Evolutionary conservation across 35 echinoderm and acorn worm species (phyloP).

Genomic region (Nesometra sesokonis): DNA sequence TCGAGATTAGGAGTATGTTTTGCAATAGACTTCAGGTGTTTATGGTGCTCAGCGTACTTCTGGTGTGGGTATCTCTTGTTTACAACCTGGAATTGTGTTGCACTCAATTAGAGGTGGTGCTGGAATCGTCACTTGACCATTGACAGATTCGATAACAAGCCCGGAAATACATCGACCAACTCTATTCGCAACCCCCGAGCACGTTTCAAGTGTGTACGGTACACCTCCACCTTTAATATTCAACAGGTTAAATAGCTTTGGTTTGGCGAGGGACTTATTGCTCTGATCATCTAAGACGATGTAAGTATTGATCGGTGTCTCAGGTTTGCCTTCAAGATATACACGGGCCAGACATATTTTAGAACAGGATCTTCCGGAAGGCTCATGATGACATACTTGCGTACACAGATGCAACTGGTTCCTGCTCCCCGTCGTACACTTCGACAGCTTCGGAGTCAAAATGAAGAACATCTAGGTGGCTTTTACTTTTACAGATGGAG

Average conservation of each 20-base stretch:
- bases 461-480: conserved; percentile 16
- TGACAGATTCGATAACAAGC: neutral
- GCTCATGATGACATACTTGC: conserved; percentile 2
- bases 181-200: neutral
- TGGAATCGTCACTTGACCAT: neutral
- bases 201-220: neutral
- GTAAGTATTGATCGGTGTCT: neutral
- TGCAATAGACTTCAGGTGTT: neutral
- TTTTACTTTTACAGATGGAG: neutral
- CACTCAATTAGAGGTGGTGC: neutral
- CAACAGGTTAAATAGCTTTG: neutral
- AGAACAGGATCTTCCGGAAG: neutral
- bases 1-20: neutral
- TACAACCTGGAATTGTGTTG: neutral
- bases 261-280: neutral
- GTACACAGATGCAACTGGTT: conserved; percentile 15
- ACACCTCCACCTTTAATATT: neutral
- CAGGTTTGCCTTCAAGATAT: neutral
- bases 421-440: neutral
- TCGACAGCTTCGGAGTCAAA: conserved; percentile 5
- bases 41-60: neutral
- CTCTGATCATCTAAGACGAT: neutral
- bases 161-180: neutral
- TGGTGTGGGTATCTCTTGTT: neutral
- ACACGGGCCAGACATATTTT: neutral